Percentiles rank a stretch among this genome's conserved stretches.
phyloP scores from a whole-genome alignment of 2,113 vertebrate species.

The Nothocercus julius region DNA sequence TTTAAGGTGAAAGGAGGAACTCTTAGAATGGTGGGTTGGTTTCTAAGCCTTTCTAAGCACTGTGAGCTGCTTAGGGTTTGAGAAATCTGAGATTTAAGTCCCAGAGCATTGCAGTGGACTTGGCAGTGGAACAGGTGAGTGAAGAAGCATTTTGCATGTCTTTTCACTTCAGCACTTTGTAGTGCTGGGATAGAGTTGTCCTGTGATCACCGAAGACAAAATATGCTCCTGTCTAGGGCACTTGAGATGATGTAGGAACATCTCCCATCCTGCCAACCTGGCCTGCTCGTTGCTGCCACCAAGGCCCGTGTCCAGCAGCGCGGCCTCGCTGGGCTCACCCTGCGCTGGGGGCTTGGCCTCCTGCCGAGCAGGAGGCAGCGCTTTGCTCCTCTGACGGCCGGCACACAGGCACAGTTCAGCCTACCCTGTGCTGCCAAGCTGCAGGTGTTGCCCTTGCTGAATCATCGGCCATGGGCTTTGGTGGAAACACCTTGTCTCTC shows the following conservation, averaged over 20 bases:
- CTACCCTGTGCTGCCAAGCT: not conserved
- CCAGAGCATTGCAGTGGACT: not conserved
- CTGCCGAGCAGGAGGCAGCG: not conserved
- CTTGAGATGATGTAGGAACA: not conserved
- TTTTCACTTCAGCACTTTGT: not conserved
- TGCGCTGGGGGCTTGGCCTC: not conserved
- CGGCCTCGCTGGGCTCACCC: not conserved
- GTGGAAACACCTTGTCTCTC: not conserved
- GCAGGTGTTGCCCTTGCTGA: not conserved
- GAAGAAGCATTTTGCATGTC: not conserved
- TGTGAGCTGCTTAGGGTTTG: not conserved
- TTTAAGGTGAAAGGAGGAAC: not conserved
- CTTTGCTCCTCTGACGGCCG: not conserved
- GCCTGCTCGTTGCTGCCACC: not conserved
- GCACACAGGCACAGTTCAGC: not conserved
- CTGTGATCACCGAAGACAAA: not conserved
- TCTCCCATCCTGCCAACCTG: not conserved
- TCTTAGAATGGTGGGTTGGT: not conserved
- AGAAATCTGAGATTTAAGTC: not conserved
- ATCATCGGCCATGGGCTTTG: not conserved
- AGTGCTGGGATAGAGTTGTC: not conserved
- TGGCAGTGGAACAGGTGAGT: not conserved
- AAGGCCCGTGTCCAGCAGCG: not conserved
- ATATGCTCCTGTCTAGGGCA: fast-evolving
- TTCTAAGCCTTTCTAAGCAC: not conserved